Evolutionary conservation across 2,113 vertebrate species (phyloP).

Genomic region (human (Homo sapiens)): DNA sequence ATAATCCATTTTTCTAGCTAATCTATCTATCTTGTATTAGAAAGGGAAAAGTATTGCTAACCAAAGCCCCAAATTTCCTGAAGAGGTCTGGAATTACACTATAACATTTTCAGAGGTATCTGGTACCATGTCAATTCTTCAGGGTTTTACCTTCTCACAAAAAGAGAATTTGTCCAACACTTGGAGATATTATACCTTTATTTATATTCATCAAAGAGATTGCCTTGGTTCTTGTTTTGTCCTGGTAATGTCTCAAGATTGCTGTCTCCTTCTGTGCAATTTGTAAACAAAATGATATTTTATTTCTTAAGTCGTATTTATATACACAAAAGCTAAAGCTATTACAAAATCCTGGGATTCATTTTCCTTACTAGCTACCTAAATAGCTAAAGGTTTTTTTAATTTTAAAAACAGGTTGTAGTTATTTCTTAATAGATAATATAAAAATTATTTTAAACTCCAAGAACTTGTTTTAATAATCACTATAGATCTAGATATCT

Average conservation of each 20-base stretch:
- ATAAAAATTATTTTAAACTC: not conserved
- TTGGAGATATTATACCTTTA: constrained; percentile 31
- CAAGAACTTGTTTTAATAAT: not conserved
- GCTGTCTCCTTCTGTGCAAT: not conserved
- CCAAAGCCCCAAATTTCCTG: not conserved
- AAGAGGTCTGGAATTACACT: not conserved
- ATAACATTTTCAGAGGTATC: not conserved
- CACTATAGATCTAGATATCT: not conserved
- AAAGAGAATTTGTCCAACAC: constrained; percentile 56
- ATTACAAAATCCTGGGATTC: not conserved
- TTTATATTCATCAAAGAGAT: not conserved
- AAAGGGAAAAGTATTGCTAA: not conserved
- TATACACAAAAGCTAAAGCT: not conserved
- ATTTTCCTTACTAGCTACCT: not conserved
- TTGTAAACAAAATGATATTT: not conserved
- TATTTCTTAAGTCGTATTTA: not conserved
- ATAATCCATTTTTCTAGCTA: not conserved
- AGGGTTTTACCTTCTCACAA: not conserved
- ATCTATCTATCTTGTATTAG: not conserved
- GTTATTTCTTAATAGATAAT: not conserved
- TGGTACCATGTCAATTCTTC: not conserved
- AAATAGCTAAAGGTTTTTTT: not conserved
- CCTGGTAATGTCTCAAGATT: not conserved
- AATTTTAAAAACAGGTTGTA: not conserved
- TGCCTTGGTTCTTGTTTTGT: not conserved